These are phyloP conservation scores for Oncorhynchus keta DNA, from an alignment of 2,113 vertebrate genomes.

Conservation along the genomic window DNA sequence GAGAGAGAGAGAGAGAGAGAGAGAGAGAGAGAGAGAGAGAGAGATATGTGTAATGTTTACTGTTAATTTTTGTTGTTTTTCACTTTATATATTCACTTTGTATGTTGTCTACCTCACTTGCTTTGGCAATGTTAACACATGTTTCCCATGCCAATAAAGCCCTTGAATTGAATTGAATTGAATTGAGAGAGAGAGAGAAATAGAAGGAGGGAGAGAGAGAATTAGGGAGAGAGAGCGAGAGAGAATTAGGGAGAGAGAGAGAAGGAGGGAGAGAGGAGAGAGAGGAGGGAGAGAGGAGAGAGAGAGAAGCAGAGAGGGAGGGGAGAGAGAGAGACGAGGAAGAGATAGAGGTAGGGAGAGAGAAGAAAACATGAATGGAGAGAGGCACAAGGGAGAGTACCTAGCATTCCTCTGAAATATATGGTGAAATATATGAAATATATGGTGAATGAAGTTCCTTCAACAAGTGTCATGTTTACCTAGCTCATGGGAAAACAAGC, in stretches of 20 bases:
- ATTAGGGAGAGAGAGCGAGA: conserved; percentile 23
- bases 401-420: conserved; percentile 45
- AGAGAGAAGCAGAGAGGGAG: not conserved
- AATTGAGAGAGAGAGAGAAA: not conserved
- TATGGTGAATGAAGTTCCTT: conserved; percentile 61
- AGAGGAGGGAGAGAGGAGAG: not conserved
- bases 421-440: conserved; percentile 57
- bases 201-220: not conserved
- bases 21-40: conserved; percentile 31
- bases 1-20: not conserved
- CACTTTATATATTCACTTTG: too few species aligned
- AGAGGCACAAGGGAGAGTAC: not conserved
- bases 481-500: conserved; percentile 61
- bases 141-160: too few species aligned
- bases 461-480: conserved; percentile 66
- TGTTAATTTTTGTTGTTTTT: too few species aligned
- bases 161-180: too few species aligned
- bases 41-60: too few species aligned
- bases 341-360: conserved; percentile 12
- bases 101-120: too few species aligned
- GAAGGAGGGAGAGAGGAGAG: not conserved
- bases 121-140: too few species aligned
- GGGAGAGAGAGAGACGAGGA: conserved; percentile 34
- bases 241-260: conserved; percentile 16
- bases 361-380: conserved; percentile 6